Evolutionary conservation across 2,888 invertebrate species (phyloP).

Genomic region (Agrilus biguttatus): DNA sequence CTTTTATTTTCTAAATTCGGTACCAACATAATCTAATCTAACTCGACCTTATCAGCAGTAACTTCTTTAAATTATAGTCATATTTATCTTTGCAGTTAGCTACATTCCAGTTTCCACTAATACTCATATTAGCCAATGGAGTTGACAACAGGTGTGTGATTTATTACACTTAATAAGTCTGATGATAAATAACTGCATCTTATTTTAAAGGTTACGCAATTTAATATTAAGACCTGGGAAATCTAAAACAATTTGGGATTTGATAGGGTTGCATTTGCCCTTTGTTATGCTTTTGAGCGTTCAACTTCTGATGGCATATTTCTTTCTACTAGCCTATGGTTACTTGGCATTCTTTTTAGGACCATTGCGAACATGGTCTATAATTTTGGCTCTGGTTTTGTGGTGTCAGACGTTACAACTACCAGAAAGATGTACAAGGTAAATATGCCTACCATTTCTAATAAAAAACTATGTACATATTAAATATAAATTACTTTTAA

Average conservation of each 20-base stretch:
- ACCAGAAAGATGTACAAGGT: slow-evolving; percentile 49
- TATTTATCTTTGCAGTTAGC: slow-evolving; percentile 40
- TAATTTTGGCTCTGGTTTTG: slow-evolving; percentile 48
- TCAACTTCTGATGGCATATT: slow-evolving; percentile 52
- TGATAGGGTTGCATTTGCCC: slow-evolving; percentile 29
- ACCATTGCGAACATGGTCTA: slow-evolving; percentile 68
- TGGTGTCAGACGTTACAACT: slow-evolving; percentile 51
- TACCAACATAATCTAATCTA: background rate
- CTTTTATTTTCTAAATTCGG: background rate
- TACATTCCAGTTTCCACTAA: slow-evolving; percentile 65
- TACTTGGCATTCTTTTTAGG: slow-evolving; percentile 61
- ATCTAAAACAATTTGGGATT: slow-evolving; percentile 14
- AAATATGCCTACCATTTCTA: slow-evolving; percentile 11
- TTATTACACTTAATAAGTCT: background rate
- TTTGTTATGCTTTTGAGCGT: slow-evolving; percentile 42
- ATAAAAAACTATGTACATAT: too few species aligned
- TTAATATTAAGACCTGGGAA: slow-evolving; percentile 20
- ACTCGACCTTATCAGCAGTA: too few species aligned
- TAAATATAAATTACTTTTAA: background rate
- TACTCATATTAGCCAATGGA: slow-evolving; percentile 52
- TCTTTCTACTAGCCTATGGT: slow-evolving; percentile 72
- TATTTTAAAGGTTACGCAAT: slow-evolving; percentile 20
- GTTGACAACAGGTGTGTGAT: slow-evolving; percentile 39
- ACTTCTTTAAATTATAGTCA: too few species aligned
- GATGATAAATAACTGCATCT: background rate